Base-by-base conservation (phyloP, 1,140 invertebrate genomes). In the Probaryconus sp. region DNA sequence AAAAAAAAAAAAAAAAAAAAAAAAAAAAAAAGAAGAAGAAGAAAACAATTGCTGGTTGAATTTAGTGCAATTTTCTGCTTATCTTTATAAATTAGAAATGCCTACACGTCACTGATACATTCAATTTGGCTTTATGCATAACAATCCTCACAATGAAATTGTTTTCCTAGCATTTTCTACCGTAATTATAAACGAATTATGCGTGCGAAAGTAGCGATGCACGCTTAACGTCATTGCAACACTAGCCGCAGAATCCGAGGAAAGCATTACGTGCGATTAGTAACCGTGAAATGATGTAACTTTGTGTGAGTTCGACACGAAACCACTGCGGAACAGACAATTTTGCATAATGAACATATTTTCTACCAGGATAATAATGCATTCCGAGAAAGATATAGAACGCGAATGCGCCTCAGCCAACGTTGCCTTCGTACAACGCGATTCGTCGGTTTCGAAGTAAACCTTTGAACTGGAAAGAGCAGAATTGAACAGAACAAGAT, bases 241-340 rank as follows among this genome's bases (percentile, higher is more conserved):
- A 68, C 56, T 43, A 69, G 63, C 47, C 47, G 26, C 74, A 71
- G 63, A 71, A 71, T 71, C 63, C 67, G 51, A 71, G 68, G 50
- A 63, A 73, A 71, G 63, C 61, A 76, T 71, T 71, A 64, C 67
- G 38, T 67, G 73, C 26, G 68, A 76, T 76, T 68, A 71, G 55
- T 38, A 63, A 65, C 60, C 60, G 60, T 76, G 48, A 76, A 70
- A 63, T 76, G 65, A 76, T 63, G 60, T 61, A 76, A 76, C 31
- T 65, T 30, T 13, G 38, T 50, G 51, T 26, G 56, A 58, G 56
- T 69, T 75, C 37, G 58, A 65, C 71, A 60, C 26, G 65, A 53
- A 64, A 50, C 9, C 4, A 33, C 14, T 31, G 45, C 45, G 24
- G 45, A 50, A 45, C 31, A 26, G 14, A 45, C 55, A 61, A 60